Base-by-base conservation (phyloP, 2,797 vertebrate genomes). In the Astyanax mexicanus region DNA sequence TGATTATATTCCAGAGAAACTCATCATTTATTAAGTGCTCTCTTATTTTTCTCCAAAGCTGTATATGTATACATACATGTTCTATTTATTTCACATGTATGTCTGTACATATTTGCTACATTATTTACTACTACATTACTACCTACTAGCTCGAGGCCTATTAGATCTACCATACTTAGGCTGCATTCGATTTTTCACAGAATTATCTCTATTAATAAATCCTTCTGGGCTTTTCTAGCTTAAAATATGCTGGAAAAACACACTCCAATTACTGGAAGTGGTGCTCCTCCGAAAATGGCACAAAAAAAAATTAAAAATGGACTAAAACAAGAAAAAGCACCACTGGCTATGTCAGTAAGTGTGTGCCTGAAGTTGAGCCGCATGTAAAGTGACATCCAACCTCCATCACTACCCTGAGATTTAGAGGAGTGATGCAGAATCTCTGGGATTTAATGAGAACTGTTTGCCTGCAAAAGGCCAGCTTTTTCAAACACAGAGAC, bases 241-340 rank as follows among this genome's bases (percentile, higher is more conserved):
- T n/a, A n/a, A n/a, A n/a, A n/a, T n/a, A n/a, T n/a, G n/a, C n/a
- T n/a, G n/a, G n/a, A n/a, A n/a, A n/a, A n/a, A n/a, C n/a, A n/a
- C 17, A 19, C 57, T 60, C 57, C 57, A 40, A 61, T 61, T 38
- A 19, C 37, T 13, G n/a, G n/a, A 38, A 8, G 11, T 61, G 49
- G 21, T 12, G 19, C 49, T 38, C 13, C 57, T 38, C 19, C 61
- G 23, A 61, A n/a, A 61, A 72, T 6, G 7, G n/a, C 58, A 72
- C n/a, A n/a, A n/a, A n/a, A 25, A 23, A 21, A 52, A 0, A 3
- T 51, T 8, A 23, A 19, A 52, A 45, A 45, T 45, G 17, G 44
- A 45, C 44, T 2, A 42, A 44, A 44, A 61, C 6, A 40, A 23
- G 35, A 23, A 61, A 61, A 21, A 10, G 15, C 55, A 32, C 17